Conservation (phyloP, 2,113 vertebrate species). For the Poecile atricapillus region DNA sequence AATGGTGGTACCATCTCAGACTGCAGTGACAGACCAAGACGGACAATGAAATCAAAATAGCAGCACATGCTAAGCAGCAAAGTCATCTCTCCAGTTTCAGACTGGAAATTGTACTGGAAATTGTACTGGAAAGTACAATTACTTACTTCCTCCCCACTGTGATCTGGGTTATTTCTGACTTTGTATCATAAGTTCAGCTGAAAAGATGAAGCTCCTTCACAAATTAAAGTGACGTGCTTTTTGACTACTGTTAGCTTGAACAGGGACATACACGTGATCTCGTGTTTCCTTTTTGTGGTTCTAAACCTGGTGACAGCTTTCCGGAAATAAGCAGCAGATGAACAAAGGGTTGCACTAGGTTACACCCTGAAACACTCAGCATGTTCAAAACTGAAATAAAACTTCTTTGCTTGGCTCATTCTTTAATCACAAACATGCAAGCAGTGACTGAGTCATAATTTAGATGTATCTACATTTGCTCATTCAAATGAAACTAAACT, state of each 20-base stretch:
- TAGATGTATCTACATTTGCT: not conserved
- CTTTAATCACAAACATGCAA: not conserved
- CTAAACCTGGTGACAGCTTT: not conserved
- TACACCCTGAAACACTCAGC: not conserved
- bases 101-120: no score
- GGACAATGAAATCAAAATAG: not conserved
- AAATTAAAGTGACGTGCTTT: not conserved
- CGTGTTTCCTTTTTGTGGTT: slow-evolving; percentile 66
- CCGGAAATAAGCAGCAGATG: slow-evolving; percentile 19
- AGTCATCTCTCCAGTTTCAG: not conserved
- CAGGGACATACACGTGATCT: not conserved
- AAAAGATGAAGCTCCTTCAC: not conserved
- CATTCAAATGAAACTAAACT: not conserved
- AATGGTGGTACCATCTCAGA: not conserved
- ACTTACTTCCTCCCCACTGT: not conserved
- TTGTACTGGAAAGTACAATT: no score
- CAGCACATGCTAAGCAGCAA: not conserved
- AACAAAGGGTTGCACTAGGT: not conserved
- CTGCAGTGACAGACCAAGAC: not conserved
- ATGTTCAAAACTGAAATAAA: not conserved
- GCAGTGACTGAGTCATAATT: not conserved
- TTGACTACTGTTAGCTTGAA: not conserved
- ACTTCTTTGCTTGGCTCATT: not conserved
- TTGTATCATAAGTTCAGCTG: not conserved
- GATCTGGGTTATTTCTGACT: not conserved